phyloP scores from a whole-genome alignment of 2,797 vertebrate species.

The Ataeniobius toweri region DNA sequence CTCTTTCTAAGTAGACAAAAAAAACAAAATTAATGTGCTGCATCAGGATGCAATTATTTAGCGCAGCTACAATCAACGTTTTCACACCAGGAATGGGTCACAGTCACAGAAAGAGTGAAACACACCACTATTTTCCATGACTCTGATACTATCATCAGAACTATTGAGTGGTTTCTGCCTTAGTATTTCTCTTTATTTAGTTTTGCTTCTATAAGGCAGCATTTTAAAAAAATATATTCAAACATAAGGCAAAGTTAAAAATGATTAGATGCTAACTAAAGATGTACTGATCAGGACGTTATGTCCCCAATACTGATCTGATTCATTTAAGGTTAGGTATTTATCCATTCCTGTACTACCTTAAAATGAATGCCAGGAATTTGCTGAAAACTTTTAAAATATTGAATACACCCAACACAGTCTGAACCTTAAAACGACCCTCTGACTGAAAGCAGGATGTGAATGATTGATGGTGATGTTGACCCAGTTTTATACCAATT shows the following conservation, averaged over 20 bases:
- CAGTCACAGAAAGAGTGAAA: not conserved
- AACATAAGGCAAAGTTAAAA: no score
- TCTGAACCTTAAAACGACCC: not conserved
- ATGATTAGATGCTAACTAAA: no score
- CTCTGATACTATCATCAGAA: not conserved
- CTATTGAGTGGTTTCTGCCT: not conserved
- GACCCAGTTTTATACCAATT: constrained; percentile 23
- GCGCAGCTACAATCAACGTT: constrained; percentile 7
- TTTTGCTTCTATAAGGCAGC: not conserved
- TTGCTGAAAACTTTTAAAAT: not conserved
- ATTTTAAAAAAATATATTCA: not conserved
- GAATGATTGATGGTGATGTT: constrained; percentile 15
- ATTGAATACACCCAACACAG: no score
- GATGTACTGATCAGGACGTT: no score
- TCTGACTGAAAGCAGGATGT: constrained; percentile 6
- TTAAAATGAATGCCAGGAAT: not conserved
- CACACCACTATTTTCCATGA: not conserved
- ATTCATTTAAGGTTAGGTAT: not conserved
- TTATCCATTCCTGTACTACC: not conserved
- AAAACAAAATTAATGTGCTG: not conserved
- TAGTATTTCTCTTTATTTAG: not conserved
- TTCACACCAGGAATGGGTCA: not conserved
- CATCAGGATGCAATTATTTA: constrained; percentile 12
- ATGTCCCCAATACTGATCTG: no score
- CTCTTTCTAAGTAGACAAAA: constrained; percentile 15